Base-by-base conservation (phyloP, 1,140 invertebrate species). In the Geopemphigus sp. region DNA sequence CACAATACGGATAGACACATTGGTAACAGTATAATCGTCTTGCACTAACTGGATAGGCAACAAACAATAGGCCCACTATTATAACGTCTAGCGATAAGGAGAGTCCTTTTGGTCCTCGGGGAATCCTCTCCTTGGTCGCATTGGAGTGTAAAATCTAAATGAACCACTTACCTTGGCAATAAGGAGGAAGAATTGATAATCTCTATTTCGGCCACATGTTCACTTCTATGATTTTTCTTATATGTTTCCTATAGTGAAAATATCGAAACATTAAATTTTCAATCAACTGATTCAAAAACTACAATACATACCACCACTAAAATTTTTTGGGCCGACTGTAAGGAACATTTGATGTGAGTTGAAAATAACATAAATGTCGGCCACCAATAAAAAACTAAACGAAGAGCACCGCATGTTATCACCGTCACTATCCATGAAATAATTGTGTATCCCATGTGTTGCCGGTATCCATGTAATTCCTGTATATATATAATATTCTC, bases 361-460 rank as follows among this genome's bases (percentile, higher is more conserved):
- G 90, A 88, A 80, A 92, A 90, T 24, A 97, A 86, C 83, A 91
- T 88, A 86, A 92, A 89, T 72, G 90, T 90, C 0, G 94, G 94
- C 85, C 90, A 92, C 95, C 95, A 97, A 84, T 96, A 92, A 85
- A 95, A 92, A 56, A 96, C 84, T 50, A 97, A 86, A 45, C 93
- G 88, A 10, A 96, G 86, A 11, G 93, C 84, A 39, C 95, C 95
- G 22, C 88, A 86, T 14, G 91, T 92, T 14, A 94, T 66, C 3
- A 92, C 82, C 76, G 91, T 91, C 8, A 88, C 86, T 0, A 90
- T 72, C 87, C 89, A 92, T 29, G 89, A 91, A 1, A 91, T 17
- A 29, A 87, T 82, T 1, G 86, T 88, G 81, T 86, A 87, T 1
- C 86, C 26, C 53, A 83, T 78, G 82, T 87, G 89, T 54, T 85